Evolutionary conservation across 2,797 vertebrate genomes (phyloP).

Genomic region (Hyperoplus lanceolatus): DNA sequence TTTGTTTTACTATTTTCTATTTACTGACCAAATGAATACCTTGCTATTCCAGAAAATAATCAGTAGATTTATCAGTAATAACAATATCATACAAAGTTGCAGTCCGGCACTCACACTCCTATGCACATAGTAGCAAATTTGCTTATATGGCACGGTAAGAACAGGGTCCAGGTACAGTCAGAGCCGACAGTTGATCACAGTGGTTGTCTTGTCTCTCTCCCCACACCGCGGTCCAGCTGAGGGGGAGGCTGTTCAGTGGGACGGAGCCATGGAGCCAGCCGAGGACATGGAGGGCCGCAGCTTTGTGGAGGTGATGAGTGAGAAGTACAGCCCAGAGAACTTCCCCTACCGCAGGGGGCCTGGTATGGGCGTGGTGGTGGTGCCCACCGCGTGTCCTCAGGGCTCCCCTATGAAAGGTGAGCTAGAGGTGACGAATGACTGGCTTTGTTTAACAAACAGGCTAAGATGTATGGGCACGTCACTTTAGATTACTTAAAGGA

Average conservation of each 20-base stretch:
- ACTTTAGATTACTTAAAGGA: neutral
- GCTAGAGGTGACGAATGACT: neutral
- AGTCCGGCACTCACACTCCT: too few relatives aligned
- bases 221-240: constrained; percentile 38
- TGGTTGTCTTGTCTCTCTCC: constrained; percentile 9
- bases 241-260: constrained; percentile 27
- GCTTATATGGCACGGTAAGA: neutral
- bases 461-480: neutral
- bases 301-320: constrained; percentile 97
- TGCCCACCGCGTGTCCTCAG: constrained; percentile 89
- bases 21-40: neutral
- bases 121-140: neutral
- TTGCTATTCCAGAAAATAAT: neutral
- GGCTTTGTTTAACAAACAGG: neutral
- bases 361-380: constrained; percentile 93
- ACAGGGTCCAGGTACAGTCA: neutral
- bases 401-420: constrained; percentile 98
- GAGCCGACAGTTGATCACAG: neutral
- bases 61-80: too few relatives aligned
- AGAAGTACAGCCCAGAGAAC: constrained; percentile 99
- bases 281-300: constrained; percentile 89
- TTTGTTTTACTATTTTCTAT: neutral
- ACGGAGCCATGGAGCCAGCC: constrained; percentile 88
- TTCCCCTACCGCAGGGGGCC: constrained; percentile 95
- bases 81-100: neutral